Conservation (phyloP, 2,113 vertebrate genomes). For the Dicaeum eximium region DNA sequence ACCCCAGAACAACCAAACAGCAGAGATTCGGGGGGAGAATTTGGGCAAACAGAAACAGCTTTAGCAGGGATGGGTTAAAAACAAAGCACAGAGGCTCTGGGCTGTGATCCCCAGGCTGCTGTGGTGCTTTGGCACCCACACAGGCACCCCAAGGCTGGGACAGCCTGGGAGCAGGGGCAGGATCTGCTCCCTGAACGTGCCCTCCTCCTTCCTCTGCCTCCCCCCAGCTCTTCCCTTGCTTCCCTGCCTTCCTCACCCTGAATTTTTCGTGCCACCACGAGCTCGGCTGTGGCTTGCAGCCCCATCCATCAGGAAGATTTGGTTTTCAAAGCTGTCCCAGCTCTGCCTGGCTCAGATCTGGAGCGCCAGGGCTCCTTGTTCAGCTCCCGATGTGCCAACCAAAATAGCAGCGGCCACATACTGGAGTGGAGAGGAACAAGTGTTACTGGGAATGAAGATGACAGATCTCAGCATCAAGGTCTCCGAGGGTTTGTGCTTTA, state of each 20-base stretch:
- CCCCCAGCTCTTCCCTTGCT: not conserved
- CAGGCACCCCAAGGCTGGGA: not conserved
- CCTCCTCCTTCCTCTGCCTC: not conserved
- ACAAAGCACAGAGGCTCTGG: not conserved
- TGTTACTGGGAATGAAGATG: constrained; percentile 19
- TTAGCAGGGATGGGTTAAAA: not conserved
- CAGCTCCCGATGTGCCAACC: not conserved
- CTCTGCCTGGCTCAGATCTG: not conserved
- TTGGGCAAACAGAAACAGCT: not conserved
- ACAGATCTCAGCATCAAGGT: constrained; percentile 25
- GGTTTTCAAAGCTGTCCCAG: not conserved
- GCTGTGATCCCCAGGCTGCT: not conserved
- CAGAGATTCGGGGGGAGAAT: not conserved
- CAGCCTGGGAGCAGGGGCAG: not conserved
- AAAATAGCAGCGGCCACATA: not conserved
- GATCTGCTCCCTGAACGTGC: accelerated
- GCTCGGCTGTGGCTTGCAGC: not conserved
- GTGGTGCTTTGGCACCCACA: not conserved
- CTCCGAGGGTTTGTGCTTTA: constrained; percentile 46
- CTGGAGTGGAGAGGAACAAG: not conserved
- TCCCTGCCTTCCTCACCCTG: not conserved
- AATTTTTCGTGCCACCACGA: not conserved
- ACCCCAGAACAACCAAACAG: accelerated
- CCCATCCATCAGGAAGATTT: not conserved
- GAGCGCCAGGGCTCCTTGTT: not conserved